Evolutionary conservation across 2,888 invertebrate species (phyloP).

Genomic region (Adineta ricciae): DNA sequence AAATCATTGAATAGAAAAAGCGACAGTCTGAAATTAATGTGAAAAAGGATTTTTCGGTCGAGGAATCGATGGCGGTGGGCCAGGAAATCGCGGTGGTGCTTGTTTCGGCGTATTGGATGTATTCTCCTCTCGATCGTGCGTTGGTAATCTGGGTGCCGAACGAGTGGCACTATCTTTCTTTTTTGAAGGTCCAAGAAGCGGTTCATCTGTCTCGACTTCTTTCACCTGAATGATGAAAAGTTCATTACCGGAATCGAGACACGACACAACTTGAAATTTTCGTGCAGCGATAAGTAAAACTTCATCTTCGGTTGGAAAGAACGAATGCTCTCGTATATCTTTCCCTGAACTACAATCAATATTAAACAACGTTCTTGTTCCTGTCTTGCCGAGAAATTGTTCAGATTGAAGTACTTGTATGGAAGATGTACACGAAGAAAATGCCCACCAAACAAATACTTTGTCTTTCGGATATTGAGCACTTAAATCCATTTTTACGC

Average conservation of each 20-base stretch:
- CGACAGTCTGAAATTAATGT: too few species aligned
- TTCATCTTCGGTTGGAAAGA: neutral
- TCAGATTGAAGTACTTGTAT: neutral
- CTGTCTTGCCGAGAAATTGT: neutral
- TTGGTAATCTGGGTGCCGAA: too few species aligned
- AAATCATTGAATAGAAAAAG: too few species aligned
- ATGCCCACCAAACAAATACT: neutral
- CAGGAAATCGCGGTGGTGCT: too few species aligned
- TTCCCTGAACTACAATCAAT: neutral
- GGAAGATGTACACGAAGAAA: neutral
- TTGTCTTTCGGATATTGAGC: neutral
- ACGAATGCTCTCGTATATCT: neutral
- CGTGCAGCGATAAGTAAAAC: neutral
- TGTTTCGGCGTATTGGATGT: too few species aligned
- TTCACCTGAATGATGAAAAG: neutral
- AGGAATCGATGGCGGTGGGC: too few species aligned
- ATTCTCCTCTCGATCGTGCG: too few species aligned
- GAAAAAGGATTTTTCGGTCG: too few species aligned
- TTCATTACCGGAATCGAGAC: neutral
- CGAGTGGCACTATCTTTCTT: too few species aligned
- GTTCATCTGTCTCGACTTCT: neutral
- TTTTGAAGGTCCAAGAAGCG: neutral
- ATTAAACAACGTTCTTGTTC: neutral
- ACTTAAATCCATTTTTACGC: neutral
- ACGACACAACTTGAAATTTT: neutral